phyloP scores from a whole-genome alignment of 1,140 invertebrate species.

The Drosophila pruinosa region DNA sequence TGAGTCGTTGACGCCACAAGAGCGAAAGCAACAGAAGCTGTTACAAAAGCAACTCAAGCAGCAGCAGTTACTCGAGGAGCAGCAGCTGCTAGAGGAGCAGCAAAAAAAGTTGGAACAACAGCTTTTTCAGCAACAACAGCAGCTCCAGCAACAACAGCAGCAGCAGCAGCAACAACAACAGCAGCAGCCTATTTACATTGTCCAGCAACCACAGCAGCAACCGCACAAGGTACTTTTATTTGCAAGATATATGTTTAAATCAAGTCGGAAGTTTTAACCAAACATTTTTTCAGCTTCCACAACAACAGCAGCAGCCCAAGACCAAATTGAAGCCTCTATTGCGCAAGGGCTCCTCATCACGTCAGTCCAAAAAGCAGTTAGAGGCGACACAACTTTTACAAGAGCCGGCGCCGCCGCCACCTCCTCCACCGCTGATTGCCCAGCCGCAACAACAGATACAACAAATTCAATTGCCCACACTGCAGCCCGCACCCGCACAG shows the following conservation, averaged over 20 bases:
- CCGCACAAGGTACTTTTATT: constrained; percentile 28
- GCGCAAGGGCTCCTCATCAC: constrained; percentile 53
- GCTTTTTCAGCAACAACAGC: constrained; percentile 45
- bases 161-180: constrained; percentile 56
- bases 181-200: not conserved
- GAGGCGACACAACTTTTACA: constrained; percentile 49
- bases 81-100: constrained; percentile 58
- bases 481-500: constrained; percentile 59
- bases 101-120: constrained; percentile 54
- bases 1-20: constrained; percentile 53
- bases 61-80: constrained; percentile 58
- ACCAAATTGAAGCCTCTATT: constrained; percentile 54
- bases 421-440: constrained; percentile 31
- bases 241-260: too few relatives aligned
- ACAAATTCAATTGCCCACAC: constrained; percentile 60
- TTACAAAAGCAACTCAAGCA: constrained; percentile 68
- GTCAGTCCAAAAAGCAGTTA: constrained; percentile 56
- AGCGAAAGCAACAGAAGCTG: constrained; percentile 62
- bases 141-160: constrained; percentile 39
- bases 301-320: constrained; percentile 31
- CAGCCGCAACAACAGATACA: constrained; percentile 55
- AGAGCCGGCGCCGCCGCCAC: constrained; percentile 44
- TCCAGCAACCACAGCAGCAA: not conserved
- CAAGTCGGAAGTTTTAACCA: too few relatives aligned
- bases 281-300: not conserved